These are phyloP conservation scores for Agrochola litura DNA, from an alignment of 2,888 invertebrate genomes.

Conservation along the genomic window DNA sequence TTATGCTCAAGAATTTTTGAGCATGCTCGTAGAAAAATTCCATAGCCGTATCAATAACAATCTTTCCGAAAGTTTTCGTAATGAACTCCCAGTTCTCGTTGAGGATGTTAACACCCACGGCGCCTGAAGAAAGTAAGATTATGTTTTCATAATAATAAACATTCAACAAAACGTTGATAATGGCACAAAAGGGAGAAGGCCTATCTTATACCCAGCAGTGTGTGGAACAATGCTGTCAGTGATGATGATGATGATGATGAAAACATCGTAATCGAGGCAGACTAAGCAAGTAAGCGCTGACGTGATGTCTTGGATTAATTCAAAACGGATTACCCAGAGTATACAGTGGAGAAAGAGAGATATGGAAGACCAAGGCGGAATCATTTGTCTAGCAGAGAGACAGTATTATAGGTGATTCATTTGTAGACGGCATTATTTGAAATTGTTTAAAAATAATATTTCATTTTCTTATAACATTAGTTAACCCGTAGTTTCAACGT, in stretches of 20 bases:
- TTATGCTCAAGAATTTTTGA: constrained; percentile 15
- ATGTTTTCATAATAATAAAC: not conserved
- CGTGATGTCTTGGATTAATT: not conserved
- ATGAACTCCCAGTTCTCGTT: constrained; percentile 56
- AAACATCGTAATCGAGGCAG: not conserved
- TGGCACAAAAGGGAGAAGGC: not conserved
- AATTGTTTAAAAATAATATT: too few species aligned
- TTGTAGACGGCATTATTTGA: too few species aligned
- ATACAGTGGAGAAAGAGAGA: not conserved
- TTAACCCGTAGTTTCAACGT: too few species aligned
- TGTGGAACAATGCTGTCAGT: too few species aligned
- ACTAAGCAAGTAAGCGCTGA: not conserved
- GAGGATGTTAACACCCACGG: constrained; percentile 42
- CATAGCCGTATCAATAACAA: constrained; percentile 14
- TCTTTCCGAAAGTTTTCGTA: constrained; percentile 22
- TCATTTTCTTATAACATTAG: too few species aligned
- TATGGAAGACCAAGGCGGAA: too few species aligned
- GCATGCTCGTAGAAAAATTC: not conserved
- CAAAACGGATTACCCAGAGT: not conserved
- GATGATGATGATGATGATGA: not conserved
- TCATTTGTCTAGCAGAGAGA: not conserved
- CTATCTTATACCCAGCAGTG: not conserved
- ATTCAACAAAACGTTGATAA: not conserved
- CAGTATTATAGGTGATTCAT: too few species aligned
- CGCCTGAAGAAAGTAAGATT: constrained; percentile 34